Evolutionary conservation across 2,113 vertebrate species (phyloP), one percentile per base, ranked within the genome.

Genomic region (Tupaia tana): DNA sequence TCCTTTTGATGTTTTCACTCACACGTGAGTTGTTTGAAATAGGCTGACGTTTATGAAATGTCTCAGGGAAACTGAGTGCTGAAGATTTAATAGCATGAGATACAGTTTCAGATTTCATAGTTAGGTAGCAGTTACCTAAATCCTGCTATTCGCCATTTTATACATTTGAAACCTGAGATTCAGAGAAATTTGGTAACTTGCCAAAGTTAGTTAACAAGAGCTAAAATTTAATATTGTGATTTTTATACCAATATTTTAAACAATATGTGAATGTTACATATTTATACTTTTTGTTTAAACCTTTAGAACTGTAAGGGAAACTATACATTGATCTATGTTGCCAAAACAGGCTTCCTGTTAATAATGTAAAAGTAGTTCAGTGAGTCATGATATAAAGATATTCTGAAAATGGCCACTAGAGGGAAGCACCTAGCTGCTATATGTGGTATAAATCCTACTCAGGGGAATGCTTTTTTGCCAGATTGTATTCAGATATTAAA

Each of bases 371-470:
- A 82, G 7, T 71, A 29, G 20, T 89, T 92, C 24, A 74, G 79
- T 29, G 61, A 3, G 9, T 56, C 18, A 78, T 31, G n/a, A 20
- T 64, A 34, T 24, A 94, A 91, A 80, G 27, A 64, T 73, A 80
- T 77, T 78, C 29, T 95, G 25, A 67, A 20, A 75, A 29, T 73
- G 16, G 15, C 91, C 97, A 96, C 82, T 29, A 95, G 97, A 96
- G 94, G 96, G 73, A 96, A 97, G 96, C 86, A 96, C 86, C 29
- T 91, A 80, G 90, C 94, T 91, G 66, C 29, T 86, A 4, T 89
- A 92, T 89, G 70, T 87, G 18, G n/a, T 56, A n/a, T 31, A 74
- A 83, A 90, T 90, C 43, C 31, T 54, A 24, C 83, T 87, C 43
- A 64, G 24, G 61, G 24, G 27, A 63, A 4, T 66, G 0, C 43